These are phyloP conservation scores for Falco concolor DNA, from an alignment of 2,797 vertebrate species.

Conservation along the genomic window DNA sequence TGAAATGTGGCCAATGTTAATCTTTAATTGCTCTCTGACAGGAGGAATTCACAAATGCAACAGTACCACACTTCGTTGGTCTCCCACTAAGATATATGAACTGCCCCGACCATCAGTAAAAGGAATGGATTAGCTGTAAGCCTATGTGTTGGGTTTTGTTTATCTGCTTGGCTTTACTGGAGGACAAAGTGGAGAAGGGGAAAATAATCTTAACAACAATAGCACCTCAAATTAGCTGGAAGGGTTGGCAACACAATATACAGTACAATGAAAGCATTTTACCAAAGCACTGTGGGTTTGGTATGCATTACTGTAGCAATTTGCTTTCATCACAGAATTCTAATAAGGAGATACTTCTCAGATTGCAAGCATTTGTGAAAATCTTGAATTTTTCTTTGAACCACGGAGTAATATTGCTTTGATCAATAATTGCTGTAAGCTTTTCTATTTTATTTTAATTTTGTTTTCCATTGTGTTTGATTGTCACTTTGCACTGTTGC, in stretches of 20 bases:
- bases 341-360: neutral
- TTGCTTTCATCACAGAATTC: neutral
- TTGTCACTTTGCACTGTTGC: neutral
- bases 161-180: neutral
- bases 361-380: neutral
- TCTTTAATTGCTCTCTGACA: neutral
- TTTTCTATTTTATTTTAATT: slow-evolving; percentile 26
- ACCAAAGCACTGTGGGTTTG: neutral
- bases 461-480: slow-evolving; percentile 9
- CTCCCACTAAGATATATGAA: neutral
- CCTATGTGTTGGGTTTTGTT: neutral
- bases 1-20: neutral
- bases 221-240: neutral
- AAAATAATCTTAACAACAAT: neutral
- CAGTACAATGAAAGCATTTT: neutral
- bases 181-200: neutral
- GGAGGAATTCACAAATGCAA: neutral
- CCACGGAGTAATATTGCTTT: neutral
- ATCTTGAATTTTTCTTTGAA: neutral
- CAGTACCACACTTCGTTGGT: neutral
- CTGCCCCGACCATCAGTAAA: neutral
- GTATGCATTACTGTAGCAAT: neutral
- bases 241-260: neutral
- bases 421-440: slow-evolving; percentile 30
- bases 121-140: neutral